Evolutionary conservation across 2,888 invertebrate species (phyloP).

Genomic region (Rhamnusium bicolor): DNA sequence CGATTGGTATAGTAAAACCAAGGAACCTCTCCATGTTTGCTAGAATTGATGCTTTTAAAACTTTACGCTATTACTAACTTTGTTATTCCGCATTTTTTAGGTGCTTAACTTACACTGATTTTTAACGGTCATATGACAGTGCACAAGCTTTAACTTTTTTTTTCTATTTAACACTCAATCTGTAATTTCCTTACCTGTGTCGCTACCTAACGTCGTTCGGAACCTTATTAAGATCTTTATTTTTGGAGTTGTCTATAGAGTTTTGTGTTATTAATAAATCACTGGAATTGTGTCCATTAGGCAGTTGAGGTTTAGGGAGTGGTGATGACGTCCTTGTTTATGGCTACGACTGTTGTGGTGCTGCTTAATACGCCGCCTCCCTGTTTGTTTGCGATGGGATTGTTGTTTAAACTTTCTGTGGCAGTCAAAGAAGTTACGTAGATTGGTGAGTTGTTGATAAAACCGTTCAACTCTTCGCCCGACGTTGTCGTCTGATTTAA

Average conservation of each 20-base stretch:
- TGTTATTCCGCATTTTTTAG: too few species aligned
- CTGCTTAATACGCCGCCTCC: constrained; percentile 65
- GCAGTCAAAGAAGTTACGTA: constrained; percentile 85
- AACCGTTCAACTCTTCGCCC: constrained; percentile 82
- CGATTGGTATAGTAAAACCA: too few species aligned
- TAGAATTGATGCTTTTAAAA: too few species aligned
- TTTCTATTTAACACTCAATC: too few species aligned
- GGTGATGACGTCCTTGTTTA: constrained; percentile 68
- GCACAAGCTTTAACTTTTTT: too few species aligned
- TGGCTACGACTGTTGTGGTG: constrained; percentile 67
- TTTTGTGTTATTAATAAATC: constrained; percentile 62
- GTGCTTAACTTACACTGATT: too few species aligned
- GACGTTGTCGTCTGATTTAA: constrained; percentile 76
- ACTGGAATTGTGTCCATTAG: constrained; percentile 47
- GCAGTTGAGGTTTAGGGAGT: constrained; percentile 58
- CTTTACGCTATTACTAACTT: too few species aligned
- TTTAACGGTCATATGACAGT: too few species aligned
- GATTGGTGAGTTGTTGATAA: constrained; percentile 86
- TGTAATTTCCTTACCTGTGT: constrained; percentile 36
- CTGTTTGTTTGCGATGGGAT: constrained; percentile 69
- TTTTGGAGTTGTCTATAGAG: constrained; percentile 45
- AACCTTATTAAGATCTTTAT: constrained; percentile 49
- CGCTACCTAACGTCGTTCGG: constrained; percentile 63
- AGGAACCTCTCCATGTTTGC: too few species aligned
- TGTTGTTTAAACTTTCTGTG: constrained; percentile 73